Evolutionary conservation across 2,113 vertebrate genomes (phyloP), one percentile per base, ranked within the genome.

Genomic region (Notarius quadriscutis): DNA sequence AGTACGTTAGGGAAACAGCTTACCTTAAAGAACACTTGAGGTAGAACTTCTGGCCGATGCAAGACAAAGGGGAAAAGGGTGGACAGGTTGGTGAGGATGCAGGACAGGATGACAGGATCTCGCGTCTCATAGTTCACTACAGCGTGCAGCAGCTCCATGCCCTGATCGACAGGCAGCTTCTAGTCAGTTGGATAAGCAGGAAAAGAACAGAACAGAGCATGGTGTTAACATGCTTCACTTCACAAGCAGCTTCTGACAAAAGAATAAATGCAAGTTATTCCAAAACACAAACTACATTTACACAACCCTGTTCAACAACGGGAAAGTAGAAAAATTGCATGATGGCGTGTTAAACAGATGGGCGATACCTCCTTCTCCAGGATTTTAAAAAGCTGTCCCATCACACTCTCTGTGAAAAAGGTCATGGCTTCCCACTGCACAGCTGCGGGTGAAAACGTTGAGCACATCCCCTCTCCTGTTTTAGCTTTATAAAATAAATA

Each of bases 401-500:
- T 93, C 82, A 97, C 91, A 0, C 97, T 97, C 92, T 99, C 98
- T 0, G 96, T 95, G 94, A 99, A 99, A 92, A 97, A 96, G 0
- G 97, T 98, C 96, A 98, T 96, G 62, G 98, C 98, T 27, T 99
- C 98, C 98, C 98, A 99, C 87, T 99, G 97, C 78, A 97, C 94
- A 87, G 95, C 97, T 30, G 97, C 97, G 2, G 96, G 96, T 7
- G 97, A 99, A 89, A 97, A 95, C 83, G 97, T 94, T 88, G 96
- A 96, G 92, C 97, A 98, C 88, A 96, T 91, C 53, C 96, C 95
- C 93, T 97, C 96, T 1, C 93, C 93, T 18, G 94, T 93, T 92
- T 95, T 97, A 79, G 95, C 96, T 97, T 89, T 50, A 90, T 90
- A 17, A 34, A 79, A 67, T 34, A 41, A 41, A 41, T 4, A 41